Percentiles rank a stretch among this genome's conserved stretches.
These are phyloP conservation scores for Mimas tiliae DNA, from an alignment of 2,888 invertebrate species.

Conservation along the genomic window DNA sequence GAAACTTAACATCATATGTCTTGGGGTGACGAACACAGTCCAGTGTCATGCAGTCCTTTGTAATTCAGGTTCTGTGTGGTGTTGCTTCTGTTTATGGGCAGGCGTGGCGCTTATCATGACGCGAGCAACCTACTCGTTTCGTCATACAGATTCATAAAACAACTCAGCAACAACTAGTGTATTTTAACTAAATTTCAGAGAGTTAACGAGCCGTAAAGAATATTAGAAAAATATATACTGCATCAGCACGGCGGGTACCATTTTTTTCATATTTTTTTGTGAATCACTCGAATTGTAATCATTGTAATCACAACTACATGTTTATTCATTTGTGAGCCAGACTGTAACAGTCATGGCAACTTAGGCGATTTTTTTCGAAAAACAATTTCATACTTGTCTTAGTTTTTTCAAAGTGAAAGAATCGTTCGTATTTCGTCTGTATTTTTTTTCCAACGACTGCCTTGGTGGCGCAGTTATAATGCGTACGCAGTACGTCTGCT, in stretches of 20 bases:
- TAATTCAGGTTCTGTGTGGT: too few relatives aligned
- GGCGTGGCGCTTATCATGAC: too few relatives aligned
- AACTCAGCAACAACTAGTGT: slow-evolving; percentile 6
- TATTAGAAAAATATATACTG: slow-evolving; percentile 36
- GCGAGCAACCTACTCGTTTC: too few relatives aligned
- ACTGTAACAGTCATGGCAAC: slow-evolving; percentile 12
- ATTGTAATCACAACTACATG: slow-evolving; percentile 34
- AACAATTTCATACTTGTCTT: slow-evolving; percentile 8
- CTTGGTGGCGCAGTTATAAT: too few relatives aligned
- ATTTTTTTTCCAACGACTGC: too few relatives aligned
- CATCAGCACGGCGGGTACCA: slow-evolving; percentile 29
- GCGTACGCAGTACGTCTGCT: too few relatives aligned
- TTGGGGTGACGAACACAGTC: too few relatives aligned
- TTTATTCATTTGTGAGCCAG: slow-evolving; percentile 34
- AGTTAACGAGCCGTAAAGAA: slow-evolving; percentile 56
- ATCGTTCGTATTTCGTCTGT: too few relatives aligned
- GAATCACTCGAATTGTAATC: slow-evolving; percentile 32
- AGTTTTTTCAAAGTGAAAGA: too few relatives aligned
- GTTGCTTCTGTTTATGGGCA: too few relatives aligned
- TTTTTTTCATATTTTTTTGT: slow-evolving; percentile 39
- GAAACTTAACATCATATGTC: too few relatives aligned
- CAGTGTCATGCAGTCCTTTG: too few relatives aligned
- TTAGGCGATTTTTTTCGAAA: slow-evolving; percentile 2
- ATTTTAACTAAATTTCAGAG: slow-evolving; percentile 46
- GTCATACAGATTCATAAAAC: not conserved